These are phyloP conservation scores for Monopis laevigella DNA, from an alignment of 2,888 invertebrate species.

Conservation along the genomic window DNA sequence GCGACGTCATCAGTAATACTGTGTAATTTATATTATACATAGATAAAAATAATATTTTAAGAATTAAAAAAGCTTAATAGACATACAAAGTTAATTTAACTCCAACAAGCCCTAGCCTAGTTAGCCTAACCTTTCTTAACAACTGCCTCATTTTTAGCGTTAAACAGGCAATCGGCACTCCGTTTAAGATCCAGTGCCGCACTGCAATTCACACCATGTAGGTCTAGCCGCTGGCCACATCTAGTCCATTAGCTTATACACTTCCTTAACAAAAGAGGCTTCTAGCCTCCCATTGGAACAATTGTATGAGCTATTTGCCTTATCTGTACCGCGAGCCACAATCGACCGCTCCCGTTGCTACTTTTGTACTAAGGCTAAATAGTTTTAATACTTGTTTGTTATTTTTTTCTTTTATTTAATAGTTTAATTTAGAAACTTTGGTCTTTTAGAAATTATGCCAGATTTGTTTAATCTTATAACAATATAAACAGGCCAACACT, in stretches of 20 bases:
- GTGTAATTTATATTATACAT: too few relatives aligned
- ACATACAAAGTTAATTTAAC: too few relatives aligned
- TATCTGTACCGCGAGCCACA: slow-evolving; percentile 50
- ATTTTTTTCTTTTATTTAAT: too few relatives aligned
- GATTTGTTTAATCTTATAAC: too few relatives aligned
- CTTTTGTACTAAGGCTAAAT: slow-evolving; percentile 25
- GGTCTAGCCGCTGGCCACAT: slow-evolving; percentile 49
- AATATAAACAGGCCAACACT: too few relatives aligned
- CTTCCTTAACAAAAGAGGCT: slow-evolving; percentile 62
- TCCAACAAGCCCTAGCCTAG: too few relatives aligned
- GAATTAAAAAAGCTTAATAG: too few relatives aligned
- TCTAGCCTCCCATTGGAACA: slow-evolving; percentile 53
- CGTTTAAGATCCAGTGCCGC: slow-evolving; percentile 9
- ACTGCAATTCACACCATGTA: slow-evolving; percentile 56
- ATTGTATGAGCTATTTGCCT: slow-evolving; percentile 68
- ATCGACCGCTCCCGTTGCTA: slow-evolving; percentile 48
- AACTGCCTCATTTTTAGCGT: background rate
- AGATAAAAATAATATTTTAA: too few relatives aligned
- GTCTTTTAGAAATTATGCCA: too few relatives aligned
- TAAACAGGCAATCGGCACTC: slow-evolving; percentile 4
- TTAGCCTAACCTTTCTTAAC: background rate
- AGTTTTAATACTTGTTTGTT: slow-evolving; percentile 31
- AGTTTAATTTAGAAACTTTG: too few relatives aligned
- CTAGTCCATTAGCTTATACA: slow-evolving; percentile 52
- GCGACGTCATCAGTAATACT: too few relatives aligned